These are phyloP conservation scores for Formicarius rufipectus DNA, from an alignment of 2,113 vertebrate genomes.

Conservation along the genomic window DNA sequence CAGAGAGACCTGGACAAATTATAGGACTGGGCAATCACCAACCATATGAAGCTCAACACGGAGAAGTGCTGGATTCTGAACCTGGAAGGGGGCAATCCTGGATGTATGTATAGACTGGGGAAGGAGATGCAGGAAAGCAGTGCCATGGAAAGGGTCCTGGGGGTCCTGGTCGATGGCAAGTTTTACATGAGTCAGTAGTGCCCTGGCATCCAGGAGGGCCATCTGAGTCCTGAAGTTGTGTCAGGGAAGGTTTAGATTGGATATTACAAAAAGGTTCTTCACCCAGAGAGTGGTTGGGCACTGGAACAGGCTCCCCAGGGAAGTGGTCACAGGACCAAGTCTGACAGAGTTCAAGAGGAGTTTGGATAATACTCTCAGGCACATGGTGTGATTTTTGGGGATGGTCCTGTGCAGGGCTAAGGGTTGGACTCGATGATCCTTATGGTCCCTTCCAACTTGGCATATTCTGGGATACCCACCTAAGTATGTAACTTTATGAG, in stretches of 20 bases:
- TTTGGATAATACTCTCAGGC: background rate
- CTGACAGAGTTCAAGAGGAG: background rate
- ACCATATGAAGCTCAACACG: background rate
- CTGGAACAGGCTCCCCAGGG: background rate
- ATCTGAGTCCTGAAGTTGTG: no score
- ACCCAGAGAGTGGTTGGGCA: background rate
- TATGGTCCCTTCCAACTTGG: background rate
- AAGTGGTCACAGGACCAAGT: background rate
- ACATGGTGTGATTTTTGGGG: background rate
- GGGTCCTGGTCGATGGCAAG: background rate
- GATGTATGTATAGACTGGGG: background rate
- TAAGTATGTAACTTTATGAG: background rate
- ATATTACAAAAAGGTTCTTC: background rate
- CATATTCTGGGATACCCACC: background rate
- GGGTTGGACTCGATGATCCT: background rate
- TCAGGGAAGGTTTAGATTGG: background rate
- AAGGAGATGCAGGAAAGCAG: background rate
- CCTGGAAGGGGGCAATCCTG: background rate
- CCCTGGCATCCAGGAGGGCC: no score
- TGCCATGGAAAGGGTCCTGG: background rate
- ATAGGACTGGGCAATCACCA: background rate
- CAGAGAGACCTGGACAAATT: background rate
- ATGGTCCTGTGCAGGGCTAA: background rate
- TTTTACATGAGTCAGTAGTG: background rate
- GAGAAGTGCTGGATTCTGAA: background rate